phyloP scores from a whole-genome alignment of 2,888 invertebrate species.

The Athalia circularis region DNA sequence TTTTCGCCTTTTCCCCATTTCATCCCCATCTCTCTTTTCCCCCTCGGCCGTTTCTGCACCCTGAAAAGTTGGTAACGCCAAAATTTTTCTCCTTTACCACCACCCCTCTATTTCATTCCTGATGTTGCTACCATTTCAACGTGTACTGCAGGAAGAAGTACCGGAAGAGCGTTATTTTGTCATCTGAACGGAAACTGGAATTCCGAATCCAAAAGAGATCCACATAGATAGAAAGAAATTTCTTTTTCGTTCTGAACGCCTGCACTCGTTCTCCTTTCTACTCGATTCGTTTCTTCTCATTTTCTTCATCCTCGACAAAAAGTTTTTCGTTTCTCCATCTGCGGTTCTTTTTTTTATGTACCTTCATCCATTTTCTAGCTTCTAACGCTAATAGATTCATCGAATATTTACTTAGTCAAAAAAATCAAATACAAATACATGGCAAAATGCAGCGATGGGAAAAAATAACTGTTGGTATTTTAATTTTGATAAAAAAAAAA shows the following conservation, averaged over 20 bases:
- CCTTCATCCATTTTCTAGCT: no score
- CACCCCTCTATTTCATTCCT: no score
- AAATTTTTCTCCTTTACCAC: conserved; percentile 17
- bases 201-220: conserved; percentile 34
- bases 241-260: conserved; percentile 14
- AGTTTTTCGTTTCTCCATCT: not conserved
- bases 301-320: conserved; percentile 9
- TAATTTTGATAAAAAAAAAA: no score
- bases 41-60: not conserved
- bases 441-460: no score
- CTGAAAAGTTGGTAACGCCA: not conserved
- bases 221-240: conserved; percentile 30
- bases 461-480: no score
- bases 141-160: conserved; percentile 12
- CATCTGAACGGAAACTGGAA: conserved; percentile 38
- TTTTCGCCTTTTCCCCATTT: no score
- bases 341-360: no score
- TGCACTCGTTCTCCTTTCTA: not conserved
- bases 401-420: no score
- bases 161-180: conserved; percentile 34
- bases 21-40: no score
- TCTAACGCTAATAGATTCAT: no score
- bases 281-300: not conserved
- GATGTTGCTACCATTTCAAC: not conserved
- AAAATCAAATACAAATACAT: no score